phyloP scores from a whole-genome alignment of 1,140 invertebrate species.

The Panulirus ornatus region DNA sequence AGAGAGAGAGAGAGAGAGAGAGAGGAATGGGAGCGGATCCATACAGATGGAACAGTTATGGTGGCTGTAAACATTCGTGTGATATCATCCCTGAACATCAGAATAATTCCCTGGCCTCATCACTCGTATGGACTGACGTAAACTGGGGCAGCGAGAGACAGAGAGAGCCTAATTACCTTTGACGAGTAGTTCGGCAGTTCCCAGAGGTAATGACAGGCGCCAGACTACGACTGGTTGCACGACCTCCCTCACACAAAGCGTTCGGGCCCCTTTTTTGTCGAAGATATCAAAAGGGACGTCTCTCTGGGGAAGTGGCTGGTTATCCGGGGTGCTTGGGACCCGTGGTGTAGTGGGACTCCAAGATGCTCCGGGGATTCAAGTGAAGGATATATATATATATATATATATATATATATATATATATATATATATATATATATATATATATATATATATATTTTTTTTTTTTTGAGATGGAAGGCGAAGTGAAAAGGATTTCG shows the following conservation, averaged over 20 bases:
- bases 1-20: not conserved
- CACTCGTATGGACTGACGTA: not conserved
- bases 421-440: too few relatives aligned
- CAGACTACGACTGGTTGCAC: not conserved
- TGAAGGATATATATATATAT: too few relatives aligned
- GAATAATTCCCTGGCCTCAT: not conserved
- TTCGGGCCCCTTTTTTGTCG: not conserved
- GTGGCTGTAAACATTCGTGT: too few relatives aligned
- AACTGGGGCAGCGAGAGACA: not conserved
- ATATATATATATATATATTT: too few relatives aligned
- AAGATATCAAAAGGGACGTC: not conserved
- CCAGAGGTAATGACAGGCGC: not conserved
- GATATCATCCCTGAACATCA: not conserved
- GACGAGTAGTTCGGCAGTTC: not conserved
- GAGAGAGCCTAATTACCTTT: not conserved
- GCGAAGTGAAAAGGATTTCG: too few relatives aligned
- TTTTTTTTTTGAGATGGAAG: too few relatives aligned
- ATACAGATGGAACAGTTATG: too few relatives aligned
- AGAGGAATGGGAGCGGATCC: too few relatives aligned
- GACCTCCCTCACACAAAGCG: not conserved
- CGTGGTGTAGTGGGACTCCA: too few relatives aligned
- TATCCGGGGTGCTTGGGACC: not conserved
- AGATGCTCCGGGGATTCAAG: too few relatives aligned
- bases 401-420: too few relatives aligned
- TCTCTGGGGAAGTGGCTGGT: not conserved